Conservation (phyloP, 2,797 vertebrate species). For the Erithacus rubecula region DNA sequence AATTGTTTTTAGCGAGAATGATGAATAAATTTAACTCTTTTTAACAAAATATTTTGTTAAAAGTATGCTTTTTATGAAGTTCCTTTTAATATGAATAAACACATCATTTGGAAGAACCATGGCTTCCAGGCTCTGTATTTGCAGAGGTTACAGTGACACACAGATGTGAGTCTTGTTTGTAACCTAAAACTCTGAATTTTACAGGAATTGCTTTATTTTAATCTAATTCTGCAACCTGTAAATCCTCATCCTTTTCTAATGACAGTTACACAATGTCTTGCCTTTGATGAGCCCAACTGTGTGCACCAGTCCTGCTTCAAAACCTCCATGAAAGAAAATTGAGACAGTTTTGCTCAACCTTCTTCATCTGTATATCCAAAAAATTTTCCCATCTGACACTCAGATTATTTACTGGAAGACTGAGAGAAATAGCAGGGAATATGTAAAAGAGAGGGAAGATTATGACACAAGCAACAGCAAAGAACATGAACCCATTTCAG, state of each 20-base stretch:
- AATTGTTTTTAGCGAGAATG: conserved; percentile 42
- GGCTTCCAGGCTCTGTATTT: background rate
- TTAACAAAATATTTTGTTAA: conserved; percentile 12
- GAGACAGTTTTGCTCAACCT: background rate
- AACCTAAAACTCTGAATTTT: background rate
- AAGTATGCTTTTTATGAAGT: background rate
- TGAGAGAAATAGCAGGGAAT: background rate
- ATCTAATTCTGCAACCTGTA: background rate
- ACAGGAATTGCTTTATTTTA: background rate
- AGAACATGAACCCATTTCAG: background rate
- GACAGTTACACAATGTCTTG: background rate
- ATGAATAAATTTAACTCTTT: conserved; percentile 46
- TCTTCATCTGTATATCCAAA: background rate
- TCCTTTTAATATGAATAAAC: background rate
- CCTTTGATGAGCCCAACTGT: background rate
- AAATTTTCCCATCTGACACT: background rate
- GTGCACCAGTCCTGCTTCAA: background rate
- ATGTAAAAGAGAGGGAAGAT: rapidly evolving
- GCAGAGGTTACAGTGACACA: background rate
- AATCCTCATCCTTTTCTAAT: background rate
- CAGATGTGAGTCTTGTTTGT: background rate
- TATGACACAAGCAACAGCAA: background rate
- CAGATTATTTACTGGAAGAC: background rate
- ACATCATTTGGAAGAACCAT: background rate
- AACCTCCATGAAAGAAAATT: rapidly evolving